These are phyloP conservation scores for Cepphus grylle DNA, from an alignment of 2,113 vertebrate species.

Conservation along the genomic window DNA sequence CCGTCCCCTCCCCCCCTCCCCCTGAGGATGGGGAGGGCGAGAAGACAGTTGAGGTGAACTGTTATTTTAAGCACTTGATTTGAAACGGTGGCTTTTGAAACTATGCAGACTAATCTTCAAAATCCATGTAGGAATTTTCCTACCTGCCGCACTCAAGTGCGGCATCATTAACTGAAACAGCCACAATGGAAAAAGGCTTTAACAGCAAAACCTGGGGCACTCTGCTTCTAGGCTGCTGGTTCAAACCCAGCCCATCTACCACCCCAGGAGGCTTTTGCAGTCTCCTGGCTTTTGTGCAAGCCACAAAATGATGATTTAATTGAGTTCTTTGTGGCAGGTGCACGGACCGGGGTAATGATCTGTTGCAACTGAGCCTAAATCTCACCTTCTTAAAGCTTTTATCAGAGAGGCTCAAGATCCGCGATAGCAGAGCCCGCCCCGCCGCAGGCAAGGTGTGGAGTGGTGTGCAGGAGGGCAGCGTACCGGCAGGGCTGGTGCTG, in stretches of 20 bases:
- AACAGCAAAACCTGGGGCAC: background rate
- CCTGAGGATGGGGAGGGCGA: background rate
- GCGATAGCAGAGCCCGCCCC: rapidly evolving
- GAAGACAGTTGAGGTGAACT: background rate
- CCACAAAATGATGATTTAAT: background rate
- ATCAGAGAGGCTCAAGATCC: background rate
- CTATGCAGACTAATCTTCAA: background rate
- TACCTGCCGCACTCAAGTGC: background rate
- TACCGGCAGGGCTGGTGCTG: rapidly evolving
- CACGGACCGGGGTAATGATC: background rate
- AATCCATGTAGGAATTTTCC: slow-evolving; percentile 14
- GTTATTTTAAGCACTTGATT: background rate
- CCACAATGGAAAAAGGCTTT: background rate
- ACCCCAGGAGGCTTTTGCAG: background rate
- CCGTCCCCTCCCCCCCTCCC: rapidly evolving
- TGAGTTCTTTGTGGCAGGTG: background rate
- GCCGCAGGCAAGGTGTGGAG: rapidly evolving
- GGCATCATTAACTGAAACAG: background rate
- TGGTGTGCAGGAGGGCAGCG: rapidly evolving
- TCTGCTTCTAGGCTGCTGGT: background rate
- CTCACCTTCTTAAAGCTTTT: background rate
- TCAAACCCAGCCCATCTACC: background rate
- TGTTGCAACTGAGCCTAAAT: slow-evolving; percentile 4
- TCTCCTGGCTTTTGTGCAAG: background rate
- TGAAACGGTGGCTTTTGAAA: background rate